Conservation (phyloP, 2,888 invertebrate species). For the Coenonympha glycerion region DNA sequence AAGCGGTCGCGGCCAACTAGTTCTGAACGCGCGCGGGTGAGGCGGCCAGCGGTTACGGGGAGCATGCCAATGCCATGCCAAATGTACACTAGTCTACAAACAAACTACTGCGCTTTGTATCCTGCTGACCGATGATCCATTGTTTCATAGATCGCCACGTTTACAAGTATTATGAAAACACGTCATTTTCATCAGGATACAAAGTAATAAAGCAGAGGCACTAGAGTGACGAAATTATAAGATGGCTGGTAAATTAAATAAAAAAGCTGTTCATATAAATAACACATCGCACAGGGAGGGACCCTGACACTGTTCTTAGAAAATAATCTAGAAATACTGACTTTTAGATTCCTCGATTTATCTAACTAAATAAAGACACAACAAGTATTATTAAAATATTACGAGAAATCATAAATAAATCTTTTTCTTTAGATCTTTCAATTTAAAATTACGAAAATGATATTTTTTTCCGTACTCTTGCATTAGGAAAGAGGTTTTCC, state of each 20-base stretch:
- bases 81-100: constrained; percentile 50
- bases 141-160: too few species aligned
- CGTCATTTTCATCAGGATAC: constrained; percentile 38
- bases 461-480: constrained; percentile 5
- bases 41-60: constrained; percentile 59
- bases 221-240: constrained; percentile 49
- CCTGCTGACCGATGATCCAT: too few species aligned
- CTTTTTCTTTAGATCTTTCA: too few species aligned
- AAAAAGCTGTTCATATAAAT: neutral
- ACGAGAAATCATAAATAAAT: too few species aligned
- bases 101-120: constrained; percentile 39
- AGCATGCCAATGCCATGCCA: constrained; percentile 72
- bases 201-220: constrained; percentile 33
- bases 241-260: constrained; percentile 35
- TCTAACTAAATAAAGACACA: neutral
- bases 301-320: neutral
- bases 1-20: constrained; percentile 26
- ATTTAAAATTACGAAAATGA: too few species aligned
- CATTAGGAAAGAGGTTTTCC: constrained; percentile 6
- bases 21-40: constrained; percentile 53
- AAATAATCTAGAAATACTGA: neutral
- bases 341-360: neutral
- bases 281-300: neutral
- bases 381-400: neutral
- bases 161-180: too few species aligned